A percentile compares a stretch with the other conserved stretches of the same genome.
Evolutionary conservation across 2,797 vertebrate genomes (phyloP).

Genomic region (Chaetodon trifasciatus): DNA sequence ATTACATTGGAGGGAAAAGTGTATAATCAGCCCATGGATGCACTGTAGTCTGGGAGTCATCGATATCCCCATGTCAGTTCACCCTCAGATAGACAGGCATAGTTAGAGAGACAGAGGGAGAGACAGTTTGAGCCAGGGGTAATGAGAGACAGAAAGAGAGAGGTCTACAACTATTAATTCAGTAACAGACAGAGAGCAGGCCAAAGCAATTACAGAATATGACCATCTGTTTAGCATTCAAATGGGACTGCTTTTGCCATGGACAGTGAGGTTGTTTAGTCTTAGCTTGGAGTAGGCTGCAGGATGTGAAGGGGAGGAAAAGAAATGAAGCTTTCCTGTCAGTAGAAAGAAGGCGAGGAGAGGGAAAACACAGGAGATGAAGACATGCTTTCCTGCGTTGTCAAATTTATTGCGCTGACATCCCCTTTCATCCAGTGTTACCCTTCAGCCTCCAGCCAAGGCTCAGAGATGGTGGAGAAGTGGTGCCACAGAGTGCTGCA

Average conservation of each 20-base stretch:
- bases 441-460: conserved; percentile 50
- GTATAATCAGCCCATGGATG: conserved; percentile 74
- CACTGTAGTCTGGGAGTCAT: conserved; percentile 55
- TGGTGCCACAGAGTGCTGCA: conserved; percentile 41
- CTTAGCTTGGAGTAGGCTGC: conserved; percentile 12
- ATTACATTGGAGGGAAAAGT: conserved; percentile 78
- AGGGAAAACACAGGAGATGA: conserved; percentile 39
- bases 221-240: conserved; percentile 65
- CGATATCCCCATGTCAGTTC: conserved; percentile 60
- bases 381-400: conserved; percentile 37
- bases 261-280: conserved; percentile 40
- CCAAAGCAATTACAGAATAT: conserved; percentile 61
- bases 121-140: conserved; percentile 23
- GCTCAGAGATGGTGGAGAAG: conserved; percentile 39
- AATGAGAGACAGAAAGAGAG: conserved; percentile 34
- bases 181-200: conserved; percentile 54
- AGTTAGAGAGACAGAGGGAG: conserved; percentile 26
- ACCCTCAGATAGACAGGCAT: conserved; percentile 33
- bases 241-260: conserved; percentile 38
- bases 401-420: conserved; percentile 57
- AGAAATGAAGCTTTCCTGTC: conserved; percentile 33
- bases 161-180: conserved; percentile 56
- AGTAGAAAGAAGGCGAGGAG: neutral
- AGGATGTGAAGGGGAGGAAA: conserved; percentile 11
- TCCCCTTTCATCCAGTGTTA: conserved; percentile 30